phyloP scores from a whole-genome alignment of 23 tunicate genomes.

The Aplidium turbinatum region DNA sequence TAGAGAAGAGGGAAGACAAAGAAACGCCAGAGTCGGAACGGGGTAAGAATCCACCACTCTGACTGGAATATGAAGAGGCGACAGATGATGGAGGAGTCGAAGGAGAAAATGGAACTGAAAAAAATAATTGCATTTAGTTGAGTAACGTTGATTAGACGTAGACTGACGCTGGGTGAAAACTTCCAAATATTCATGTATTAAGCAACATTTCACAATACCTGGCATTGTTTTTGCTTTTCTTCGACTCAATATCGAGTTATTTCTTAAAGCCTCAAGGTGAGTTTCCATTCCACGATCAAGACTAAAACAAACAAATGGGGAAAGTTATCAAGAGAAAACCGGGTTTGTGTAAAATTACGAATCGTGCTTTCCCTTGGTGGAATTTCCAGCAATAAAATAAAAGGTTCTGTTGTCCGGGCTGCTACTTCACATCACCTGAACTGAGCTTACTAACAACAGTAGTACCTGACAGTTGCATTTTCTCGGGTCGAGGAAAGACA shows the following conservation, averaged over 20 bases:
- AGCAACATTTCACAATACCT: constrained; percentile 43
- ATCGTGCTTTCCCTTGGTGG: too few species aligned
- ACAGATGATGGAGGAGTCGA: constrained; percentile 2
- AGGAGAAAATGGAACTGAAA: constrained; percentile 20
- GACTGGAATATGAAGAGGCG: constrained; percentile 35
- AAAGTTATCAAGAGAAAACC: too few species aligned
- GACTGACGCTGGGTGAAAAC: too few species aligned
- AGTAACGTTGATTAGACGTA: too few species aligned
- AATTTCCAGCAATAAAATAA: too few species aligned
- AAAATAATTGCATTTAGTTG: too few species aligned
- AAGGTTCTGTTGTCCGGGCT: too few species aligned
- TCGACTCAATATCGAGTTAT: constrained; percentile 45
- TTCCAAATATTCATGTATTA: too few species aligned
- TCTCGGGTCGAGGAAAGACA: constrained; percentile 29
- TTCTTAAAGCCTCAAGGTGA: constrained; percentile 29
- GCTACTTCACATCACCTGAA: too few species aligned
- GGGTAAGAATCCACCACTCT: constrained; percentile 10
- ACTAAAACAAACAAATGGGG: constrained; percentile 38
- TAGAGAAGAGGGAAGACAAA: not conserved
- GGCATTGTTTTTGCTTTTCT: constrained; percentile 90
- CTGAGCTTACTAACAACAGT: too few species aligned
- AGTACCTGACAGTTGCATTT: constrained; percentile 23
- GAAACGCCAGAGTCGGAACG: constrained; percentile 35
- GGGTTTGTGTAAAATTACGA: too few species aligned
- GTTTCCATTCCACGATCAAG: constrained; percentile 73